These are phyloP conservation scores for Gavialis gangeticus DNA, from an alignment of 2,113 vertebrate genomes.

Conservation along the genomic window DNA sequence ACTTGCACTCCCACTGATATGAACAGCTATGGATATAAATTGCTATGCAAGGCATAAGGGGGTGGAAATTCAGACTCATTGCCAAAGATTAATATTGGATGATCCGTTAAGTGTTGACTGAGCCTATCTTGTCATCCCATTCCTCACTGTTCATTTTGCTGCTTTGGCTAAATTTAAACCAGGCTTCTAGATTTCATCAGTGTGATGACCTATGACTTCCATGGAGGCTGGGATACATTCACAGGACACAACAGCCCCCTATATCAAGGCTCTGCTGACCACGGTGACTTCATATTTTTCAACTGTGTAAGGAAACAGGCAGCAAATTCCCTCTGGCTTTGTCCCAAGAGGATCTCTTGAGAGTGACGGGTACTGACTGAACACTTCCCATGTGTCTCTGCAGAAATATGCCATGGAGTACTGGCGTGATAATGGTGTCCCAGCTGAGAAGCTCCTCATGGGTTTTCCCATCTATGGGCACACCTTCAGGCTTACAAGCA, in stretches of 20 bases:
- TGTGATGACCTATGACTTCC: slow-evolving; percentile 87
- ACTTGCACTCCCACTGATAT: no score
- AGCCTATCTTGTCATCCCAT: no score
- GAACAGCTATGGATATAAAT: no score
- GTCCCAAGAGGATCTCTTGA: no score
- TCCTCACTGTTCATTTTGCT: not conserved
- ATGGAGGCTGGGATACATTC: slow-evolving; percentile 74
- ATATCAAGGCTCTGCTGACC: slow-evolving; percentile 73
- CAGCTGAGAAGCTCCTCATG: slow-evolving; percentile 84
- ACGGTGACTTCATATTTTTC: not conserved
- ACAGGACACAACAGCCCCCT: slow-evolving; percentile 87
- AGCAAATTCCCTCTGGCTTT: not conserved
- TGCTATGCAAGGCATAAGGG: no score
- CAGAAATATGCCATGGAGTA: slow-evolving; percentile 86
- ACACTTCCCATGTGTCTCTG: not conserved
- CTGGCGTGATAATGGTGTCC: slow-evolving; percentile 83
- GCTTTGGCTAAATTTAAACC: not conserved
- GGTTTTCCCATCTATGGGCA: slow-evolving; percentile 86
- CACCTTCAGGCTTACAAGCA: slow-evolving; percentile 78
- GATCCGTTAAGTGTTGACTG: no score
- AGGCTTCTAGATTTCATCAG: slow-evolving; percentile 85
- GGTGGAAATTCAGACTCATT: no score
- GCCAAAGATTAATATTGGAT: no score
- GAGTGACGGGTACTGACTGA: no score
- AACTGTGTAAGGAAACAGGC: not conserved